A percentile compares a stretch with the other conserved stretches of the same genome.
Evolutionary conservation across 2,797 vertebrate species (phyloP).

Genomic region (Periparus ater): DNA sequence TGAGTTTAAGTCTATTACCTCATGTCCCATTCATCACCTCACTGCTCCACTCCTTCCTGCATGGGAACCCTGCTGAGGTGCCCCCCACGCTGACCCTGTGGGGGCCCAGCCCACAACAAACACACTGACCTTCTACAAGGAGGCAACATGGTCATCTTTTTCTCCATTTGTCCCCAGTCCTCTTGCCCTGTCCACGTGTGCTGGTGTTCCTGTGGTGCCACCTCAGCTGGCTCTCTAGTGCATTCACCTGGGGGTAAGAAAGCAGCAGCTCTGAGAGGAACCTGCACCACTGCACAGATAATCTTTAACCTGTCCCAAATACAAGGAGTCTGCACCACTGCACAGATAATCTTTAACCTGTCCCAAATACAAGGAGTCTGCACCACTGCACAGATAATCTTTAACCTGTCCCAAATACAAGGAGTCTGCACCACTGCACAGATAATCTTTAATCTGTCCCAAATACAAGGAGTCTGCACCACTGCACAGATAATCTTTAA

Average conservation of each 20-base stretch:
- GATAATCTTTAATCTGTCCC: too few relatives aligned
- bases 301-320: too few relatives aligned
- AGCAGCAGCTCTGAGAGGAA: neutral
- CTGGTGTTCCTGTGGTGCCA: slow-evolving; percentile 28
- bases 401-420: too few relatives aligned
- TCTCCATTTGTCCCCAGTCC: slow-evolving; percentile 1
- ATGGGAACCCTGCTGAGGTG: neutral
- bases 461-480: too few relatives aligned
- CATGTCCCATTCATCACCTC: slow-evolving; percentile 12
- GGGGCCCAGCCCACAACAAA: neutral
- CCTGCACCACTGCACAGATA: too few relatives aligned
- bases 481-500: too few relatives aligned
- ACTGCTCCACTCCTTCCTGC: neutral
- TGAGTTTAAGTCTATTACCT: neutral
- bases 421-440: too few relatives aligned
- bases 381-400: too few relatives aligned
- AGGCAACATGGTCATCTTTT: neutral
- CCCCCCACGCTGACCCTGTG: neutral
- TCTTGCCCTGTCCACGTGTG: neutral
- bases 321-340: too few relatives aligned
- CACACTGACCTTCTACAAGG: neutral
- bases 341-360: too few relatives aligned
- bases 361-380: neutral
- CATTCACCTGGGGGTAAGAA: slow-evolving; percentile 8
- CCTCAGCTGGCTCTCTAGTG: slow-evolving; percentile 54